Base-by-base conservation (phyloP, 2,113 vertebrate genomes). In the Lycaon pictus region DNA sequence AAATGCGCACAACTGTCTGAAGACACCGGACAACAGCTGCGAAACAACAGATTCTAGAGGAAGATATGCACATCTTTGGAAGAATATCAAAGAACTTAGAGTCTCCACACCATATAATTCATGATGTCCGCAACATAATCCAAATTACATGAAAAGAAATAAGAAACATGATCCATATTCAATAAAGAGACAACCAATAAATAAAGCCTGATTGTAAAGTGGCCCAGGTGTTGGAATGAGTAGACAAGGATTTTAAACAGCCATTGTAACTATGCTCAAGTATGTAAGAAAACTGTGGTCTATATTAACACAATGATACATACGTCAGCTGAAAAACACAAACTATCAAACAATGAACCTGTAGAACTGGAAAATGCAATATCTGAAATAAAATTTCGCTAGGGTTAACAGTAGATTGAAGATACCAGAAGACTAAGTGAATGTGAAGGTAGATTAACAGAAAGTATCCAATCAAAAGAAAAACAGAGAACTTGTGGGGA, bases 381-480 rank as follows among this genome's bases (percentile, higher is more conserved):
- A 79, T 62, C 56, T 81, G 53, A 95, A 55, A 62, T 92, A 88
- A 96, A 69, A 88, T 74, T 92, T 93, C 4, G 89, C 23, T 88
- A 37, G 43, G 7, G 6, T 92, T n/a, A 88, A 77, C 25, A 37
- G 13, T 53, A 65, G 11, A 25, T 43, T 76, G 16, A 10, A 48
- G 71, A 65, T 19, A 27, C 71, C 63, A 67, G n/a, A 95, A 79
- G 13, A 55, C 4, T 62, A 17, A 27, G 32, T 74, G 8, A 91
- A 84, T 2, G 43, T 85, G 35, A 88, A 89, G 22, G 35, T 0
- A 56, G 12, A 84, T 35, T 9, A 69, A 48, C 25, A 94, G n/a
- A 92, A 79, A 74, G 48, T 82, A 80, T 29, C 51, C 53, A 89
- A 2, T 53, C 11, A 79, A 17, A 93, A 72, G 58, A 93, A 55